Conservation (phyloP, 2,888 invertebrate genomes). For the Spodoptera picta region DNA sequence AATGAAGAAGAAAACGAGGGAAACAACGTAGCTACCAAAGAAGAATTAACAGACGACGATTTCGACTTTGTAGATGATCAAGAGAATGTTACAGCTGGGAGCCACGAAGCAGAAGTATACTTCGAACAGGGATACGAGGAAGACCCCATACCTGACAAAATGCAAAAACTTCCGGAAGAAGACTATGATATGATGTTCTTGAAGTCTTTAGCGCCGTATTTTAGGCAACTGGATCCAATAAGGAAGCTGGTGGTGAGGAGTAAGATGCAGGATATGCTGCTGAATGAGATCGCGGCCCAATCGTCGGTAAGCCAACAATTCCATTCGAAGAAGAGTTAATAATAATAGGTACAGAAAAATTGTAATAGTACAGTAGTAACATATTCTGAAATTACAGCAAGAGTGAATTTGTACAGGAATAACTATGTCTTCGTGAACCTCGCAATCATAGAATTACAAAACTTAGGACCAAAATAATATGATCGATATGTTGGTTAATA, state of each 20-base stretch:
- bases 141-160: constrained; percentile 56
- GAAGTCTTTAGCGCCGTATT: constrained; percentile 71
- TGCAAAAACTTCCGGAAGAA: constrained; percentile 46
- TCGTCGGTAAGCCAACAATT: constrained; percentile 29
- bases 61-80: constrained; percentile 32
- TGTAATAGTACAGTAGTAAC: too few species aligned
- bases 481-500: too few species aligned
- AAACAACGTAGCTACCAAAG: constrained; percentile 29
- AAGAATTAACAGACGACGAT: constrained; percentile 33
- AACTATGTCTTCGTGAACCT: too few species aligned
- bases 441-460: too few species aligned
- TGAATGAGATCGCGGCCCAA: constrained; percentile 67
- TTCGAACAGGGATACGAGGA: constrained; percentile 39
- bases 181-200: constrained; percentile 74
- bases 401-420: too few species aligned
- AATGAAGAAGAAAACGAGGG: constrained; percentile 12
- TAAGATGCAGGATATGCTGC: constrained; percentile 73
- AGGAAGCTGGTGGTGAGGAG: constrained; percentile 71
- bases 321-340: constrained; percentile 43
- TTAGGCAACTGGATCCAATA: constrained; percentile 67
- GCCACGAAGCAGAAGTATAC: constrained; percentile 39
- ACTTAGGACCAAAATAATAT: too few species aligned
- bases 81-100: constrained; percentile 13
- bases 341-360: background rate
- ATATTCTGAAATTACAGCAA: too few species aligned